Base-by-base conservation (phyloP, 2,888 invertebrate genomes). In the Myopa testacea region DNA sequence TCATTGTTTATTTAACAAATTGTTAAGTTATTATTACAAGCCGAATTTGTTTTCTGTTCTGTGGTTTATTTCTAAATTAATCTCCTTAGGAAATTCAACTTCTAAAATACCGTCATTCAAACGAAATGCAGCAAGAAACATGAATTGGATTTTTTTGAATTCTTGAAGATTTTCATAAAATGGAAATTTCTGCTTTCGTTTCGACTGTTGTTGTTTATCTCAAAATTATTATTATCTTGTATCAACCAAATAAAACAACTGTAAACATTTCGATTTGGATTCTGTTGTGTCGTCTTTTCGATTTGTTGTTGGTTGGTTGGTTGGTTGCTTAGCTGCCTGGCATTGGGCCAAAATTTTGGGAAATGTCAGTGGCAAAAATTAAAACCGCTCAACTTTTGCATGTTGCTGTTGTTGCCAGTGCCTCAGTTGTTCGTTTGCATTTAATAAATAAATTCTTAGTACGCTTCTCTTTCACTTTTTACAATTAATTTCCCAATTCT, bases 341-440 rank as follows among this genome's bases (percentile, higher is more conserved):
- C 72, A n/a, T 10, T 60, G 19, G n/a, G 72, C 74, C 63, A 74
- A 74, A 26, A 63, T 50, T 74, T 45, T 63, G 10, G 38, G 63
- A 74, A 74, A 74, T 74, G 63, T 74, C 74, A 74, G 74, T 74
- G 65, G 74, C 74, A 63, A 50, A 63, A 52, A 74, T 65, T 74
- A 58, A 26, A 38, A 65, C 65, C 65, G 8, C 5, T 16, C 26
- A 38, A 34, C 6, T 65, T 37, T 65, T 14, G 14, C 16, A 38
- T 38, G 69, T 19, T 50, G n/a, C 38, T 45, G 26, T 69, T 69
- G 50, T 19, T 40, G 50, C 19, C 38, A 12, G 7, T 69, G 50
- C 50, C 37, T 26, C 8, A 10, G 52, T 69, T 52, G 26, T 65
- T 65, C 37, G 14, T 16, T 65, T 38, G 34, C 65, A 65, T 37